Conservation (phyloP, 2,888 invertebrate genomes). For the Trissolcus brochymenae region DNA sequence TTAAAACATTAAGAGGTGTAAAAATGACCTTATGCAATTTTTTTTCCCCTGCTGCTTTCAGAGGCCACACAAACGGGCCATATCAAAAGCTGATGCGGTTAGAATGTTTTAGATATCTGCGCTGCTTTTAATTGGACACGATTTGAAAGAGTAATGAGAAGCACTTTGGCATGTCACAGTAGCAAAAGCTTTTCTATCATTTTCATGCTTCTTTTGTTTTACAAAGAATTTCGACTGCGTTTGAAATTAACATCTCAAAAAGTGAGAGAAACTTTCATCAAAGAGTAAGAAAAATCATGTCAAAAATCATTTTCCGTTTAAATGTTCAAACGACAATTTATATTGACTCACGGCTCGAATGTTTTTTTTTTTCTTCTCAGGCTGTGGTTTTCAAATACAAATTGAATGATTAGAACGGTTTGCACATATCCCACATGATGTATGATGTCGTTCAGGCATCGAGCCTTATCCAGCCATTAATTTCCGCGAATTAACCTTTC, state of each 20-base stretch:
- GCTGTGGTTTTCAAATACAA: no score
- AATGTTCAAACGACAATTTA: no score
- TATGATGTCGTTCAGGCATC: no score
- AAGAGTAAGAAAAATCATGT: no score
- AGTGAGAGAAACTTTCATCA: no score
- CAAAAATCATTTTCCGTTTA: no score
- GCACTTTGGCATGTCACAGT: constrained; percentile 8
- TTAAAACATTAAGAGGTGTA: constrained; percentile 15
- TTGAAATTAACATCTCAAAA: no score
- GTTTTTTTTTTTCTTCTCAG: no score
- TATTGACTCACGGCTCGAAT: no score
- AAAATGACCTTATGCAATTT: constrained; percentile 15
- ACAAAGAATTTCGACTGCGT: no score
- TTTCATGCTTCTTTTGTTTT: neutral
- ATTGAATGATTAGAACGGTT: no score
- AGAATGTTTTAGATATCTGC: constrained; percentile 25
- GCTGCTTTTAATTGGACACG: constrained; percentile 31
- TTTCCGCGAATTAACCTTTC: constrained; percentile 3
- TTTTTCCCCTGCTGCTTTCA: constrained; percentile 9
- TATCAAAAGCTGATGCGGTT: constrained; percentile 15
- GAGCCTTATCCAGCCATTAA: neutral
- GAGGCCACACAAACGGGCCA: constrained; percentile 5
- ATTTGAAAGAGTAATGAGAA: constrained; percentile 13
- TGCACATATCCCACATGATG: no score
- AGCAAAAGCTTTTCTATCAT: constrained; percentile 6